A percentile compares a stretch with the other conserved stretches of the same genome.
These are phyloP conservation scores for Ictalurus furcatus DNA, from an alignment of 2,113 vertebrate genomes.

Conservation along the genomic window DNA sequence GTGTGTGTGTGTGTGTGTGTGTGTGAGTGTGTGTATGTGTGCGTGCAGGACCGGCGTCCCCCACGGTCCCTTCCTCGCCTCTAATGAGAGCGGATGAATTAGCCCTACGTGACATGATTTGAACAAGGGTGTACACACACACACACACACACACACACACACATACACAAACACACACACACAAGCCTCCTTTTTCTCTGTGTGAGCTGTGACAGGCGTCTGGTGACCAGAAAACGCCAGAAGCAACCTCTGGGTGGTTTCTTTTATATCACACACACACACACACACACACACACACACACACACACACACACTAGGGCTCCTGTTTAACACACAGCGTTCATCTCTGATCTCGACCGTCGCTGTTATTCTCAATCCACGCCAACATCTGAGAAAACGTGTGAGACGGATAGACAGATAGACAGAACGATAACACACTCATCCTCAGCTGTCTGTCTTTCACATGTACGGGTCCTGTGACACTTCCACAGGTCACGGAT, in stretches of 20 bases:
- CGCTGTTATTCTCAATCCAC: neutral
- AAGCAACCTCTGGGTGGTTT: constrained; percentile 67
- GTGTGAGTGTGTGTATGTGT: constrained; percentile 62
- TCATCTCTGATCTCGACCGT: neutral
- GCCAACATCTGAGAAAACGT: neutral
- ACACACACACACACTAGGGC: constrained; percentile 40
- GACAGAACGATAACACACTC: neutral
- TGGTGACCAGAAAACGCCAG: constrained; percentile 74
- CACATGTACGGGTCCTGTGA: neutral
- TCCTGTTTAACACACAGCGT: neutral
- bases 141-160: constrained; percentile 42
- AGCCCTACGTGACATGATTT: constrained; percentile 97
- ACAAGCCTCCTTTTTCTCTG: constrained; percentile 61
- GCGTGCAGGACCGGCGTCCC: constrained; percentile 39
- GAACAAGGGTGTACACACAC: constrained; percentile 73
- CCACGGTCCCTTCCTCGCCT: constrained; percentile 86
- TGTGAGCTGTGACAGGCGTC: constrained; percentile 86
- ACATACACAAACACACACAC: neutral
- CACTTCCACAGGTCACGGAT: neutral
- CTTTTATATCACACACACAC: constrained; percentile 60
- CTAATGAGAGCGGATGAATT: constrained; percentile 99
- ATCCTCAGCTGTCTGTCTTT: neutral
- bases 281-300: constrained; percentile 54
- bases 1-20: constrained; percentile 34
- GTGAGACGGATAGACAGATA: neutral